phyloP scores from a whole-genome alignment of 2,888 invertebrate species.

The Meganola albula region DNA sequence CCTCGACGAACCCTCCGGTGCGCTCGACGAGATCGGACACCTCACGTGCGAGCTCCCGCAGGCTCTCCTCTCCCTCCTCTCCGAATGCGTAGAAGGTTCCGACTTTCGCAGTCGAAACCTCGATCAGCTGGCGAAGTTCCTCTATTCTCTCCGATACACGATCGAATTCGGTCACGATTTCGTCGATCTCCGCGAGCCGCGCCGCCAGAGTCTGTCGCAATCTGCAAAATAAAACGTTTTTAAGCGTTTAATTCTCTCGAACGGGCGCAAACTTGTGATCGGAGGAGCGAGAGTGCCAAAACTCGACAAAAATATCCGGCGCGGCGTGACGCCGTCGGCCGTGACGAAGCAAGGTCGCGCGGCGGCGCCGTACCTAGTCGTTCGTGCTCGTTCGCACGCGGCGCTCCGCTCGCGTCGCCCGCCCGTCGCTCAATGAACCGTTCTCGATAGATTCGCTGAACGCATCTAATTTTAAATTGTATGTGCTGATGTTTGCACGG shows the following conservation, averaged over 20 bases:
- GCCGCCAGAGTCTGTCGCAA: conserved; percentile 87
- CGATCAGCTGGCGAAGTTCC: conserved; percentile 82
- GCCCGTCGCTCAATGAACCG: conserved; percentile 75
- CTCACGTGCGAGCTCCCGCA: conserved; percentile 77
- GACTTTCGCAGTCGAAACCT: conserved; percentile 81
- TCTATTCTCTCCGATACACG: conserved; percentile 83
- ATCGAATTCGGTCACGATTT: conserved; percentile 87
- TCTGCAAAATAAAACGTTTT: conserved; percentile 75
- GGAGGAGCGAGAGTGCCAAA: conserved; percentile 60
- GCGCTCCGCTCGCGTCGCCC: conserved; percentile 71
- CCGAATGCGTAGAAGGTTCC: conserved; percentile 87
- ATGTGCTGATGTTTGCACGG: conserved; percentile 66
- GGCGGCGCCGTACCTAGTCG: conserved; percentile 57
- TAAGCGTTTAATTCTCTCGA: conserved; percentile 41
- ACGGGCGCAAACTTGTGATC: conserved; percentile 40
- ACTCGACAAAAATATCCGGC: conserved; percentile 71
- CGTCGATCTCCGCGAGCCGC: conserved; percentile 84
- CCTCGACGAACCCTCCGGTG: conserved; percentile 77
- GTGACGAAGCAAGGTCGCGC: conserved; percentile 70
- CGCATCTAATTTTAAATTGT: conserved; percentile 69
- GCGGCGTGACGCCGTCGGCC: conserved; percentile 63
- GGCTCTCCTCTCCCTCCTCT: conserved; percentile 80
- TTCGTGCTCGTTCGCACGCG: conserved; percentile 67
- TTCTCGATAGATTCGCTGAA: conserved; percentile 55
- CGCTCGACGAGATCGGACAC: conserved; percentile 77